Percentiles rank a stretch among this genome's conserved stretches.
Conservation (phyloP, 2,797 vertebrate species). For the Dipus sagitta region DNA sequence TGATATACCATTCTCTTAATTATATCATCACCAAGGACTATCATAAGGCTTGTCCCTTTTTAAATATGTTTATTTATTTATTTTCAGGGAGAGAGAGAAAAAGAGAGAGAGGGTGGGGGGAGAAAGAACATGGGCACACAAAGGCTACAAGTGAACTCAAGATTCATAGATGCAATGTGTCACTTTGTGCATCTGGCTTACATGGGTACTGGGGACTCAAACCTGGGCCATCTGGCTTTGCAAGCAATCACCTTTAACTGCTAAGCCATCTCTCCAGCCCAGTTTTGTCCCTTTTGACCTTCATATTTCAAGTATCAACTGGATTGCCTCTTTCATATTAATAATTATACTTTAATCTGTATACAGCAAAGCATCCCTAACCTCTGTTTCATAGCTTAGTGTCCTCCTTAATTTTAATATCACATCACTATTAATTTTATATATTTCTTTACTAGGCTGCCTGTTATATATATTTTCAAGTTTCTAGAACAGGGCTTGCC, state of each 20-base stretch:
- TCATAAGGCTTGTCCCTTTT: not conserved
- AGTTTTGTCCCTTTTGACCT: not conserved
- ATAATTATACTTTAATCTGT: not conserved
- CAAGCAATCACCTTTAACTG: too few species aligned
- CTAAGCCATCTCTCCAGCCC: too few species aligned
- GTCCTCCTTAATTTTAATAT: not conserved
- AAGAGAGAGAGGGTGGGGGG: not conserved
- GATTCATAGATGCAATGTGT: too few species aligned
- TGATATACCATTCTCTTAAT: not conserved
- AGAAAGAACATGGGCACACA: too few species aligned
- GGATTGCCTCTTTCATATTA: not conserved
- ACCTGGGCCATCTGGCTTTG: too few species aligned
- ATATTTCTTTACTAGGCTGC: not conserved
- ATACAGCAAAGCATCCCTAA: not conserved
- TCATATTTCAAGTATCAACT: not conserved
- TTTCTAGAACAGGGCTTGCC: not conserved
- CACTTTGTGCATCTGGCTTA: too few species aligned
- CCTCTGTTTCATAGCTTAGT: not conserved
- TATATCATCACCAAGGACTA: not conserved
- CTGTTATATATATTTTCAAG: slow-evolving; percentile 9
- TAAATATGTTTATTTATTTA: too few species aligned
- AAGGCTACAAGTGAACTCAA: too few species aligned
- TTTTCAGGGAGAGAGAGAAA: too few species aligned
- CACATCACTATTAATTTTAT: not conserved
- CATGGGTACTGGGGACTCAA: too few species aligned